Evolutionary conservation across 2,113 vertebrate species (phyloP), one percentile per base, ranked within the genome.

Genomic region (Pteronura brasiliensis): DNA sequence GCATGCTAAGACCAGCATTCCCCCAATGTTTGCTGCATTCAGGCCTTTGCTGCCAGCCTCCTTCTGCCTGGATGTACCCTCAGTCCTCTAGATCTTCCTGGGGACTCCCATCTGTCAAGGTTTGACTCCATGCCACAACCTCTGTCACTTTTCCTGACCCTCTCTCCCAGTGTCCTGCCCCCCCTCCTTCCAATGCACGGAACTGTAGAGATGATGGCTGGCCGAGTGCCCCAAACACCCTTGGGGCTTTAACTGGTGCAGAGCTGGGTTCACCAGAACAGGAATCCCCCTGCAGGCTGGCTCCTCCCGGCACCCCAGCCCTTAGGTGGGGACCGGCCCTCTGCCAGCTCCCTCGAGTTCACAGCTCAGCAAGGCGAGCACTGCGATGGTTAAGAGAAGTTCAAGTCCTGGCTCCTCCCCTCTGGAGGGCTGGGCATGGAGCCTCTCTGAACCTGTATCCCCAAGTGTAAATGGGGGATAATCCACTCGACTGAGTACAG

Each of bases 251-350:
- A 17, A 34, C n/a, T 6, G 25, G 6, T 7, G 17, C 34, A 63
- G n/a, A 42, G 29, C 14, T 23, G 44, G 80, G 71, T 17, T 49
- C 67, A 34, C 15, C 8, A 31, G 65, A 20, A 15, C 25, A 18
- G 42, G 74, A 47, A 27, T 63, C 18, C 55, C 18, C 55, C 29
- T 0, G 0, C 23, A 11, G 36, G 29, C 9, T 6, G 42, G n/a
- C 55, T 76, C 61, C 23, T 94, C 47, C 65, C 14, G 67, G 21
- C 1, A 3, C 39, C 4, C 57, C n/a, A 79, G 29, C 17, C 6
- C n/a, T 21, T 17, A 36, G 77, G 3, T 72, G 61, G 55, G 29
- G 42, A 52, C 59, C 6, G 4, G 59, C 4, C 0, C 34, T 1
- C 82, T 8, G 81, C 29, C 36, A 29, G 13, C 69, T 72, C 36